Evolutionary conservation across 2,888 invertebrate species (phyloP).

Genomic region (Tuta absoluta): DNA sequence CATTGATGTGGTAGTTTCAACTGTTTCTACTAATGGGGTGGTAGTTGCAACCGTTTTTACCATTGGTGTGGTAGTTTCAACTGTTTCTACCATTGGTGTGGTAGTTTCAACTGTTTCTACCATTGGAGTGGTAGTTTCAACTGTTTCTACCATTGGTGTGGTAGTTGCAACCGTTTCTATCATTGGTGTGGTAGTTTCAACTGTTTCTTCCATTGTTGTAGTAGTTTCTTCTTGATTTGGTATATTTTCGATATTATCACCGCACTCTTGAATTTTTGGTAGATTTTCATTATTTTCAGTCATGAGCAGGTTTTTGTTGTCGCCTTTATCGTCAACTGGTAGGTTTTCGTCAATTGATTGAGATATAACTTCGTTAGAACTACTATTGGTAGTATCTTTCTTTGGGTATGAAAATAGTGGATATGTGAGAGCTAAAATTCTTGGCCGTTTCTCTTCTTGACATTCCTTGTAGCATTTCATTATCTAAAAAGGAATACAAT

Average conservation of each 20-base stretch:
- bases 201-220: constrained; percentile 24
- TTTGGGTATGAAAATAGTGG: constrained; percentile 82
- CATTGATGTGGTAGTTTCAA: constrained; percentile 19
- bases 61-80: too few relatives aligned
- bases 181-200: constrained; percentile 22
- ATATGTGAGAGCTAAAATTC: constrained; percentile 91
- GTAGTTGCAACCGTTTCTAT: constrained; percentile 29
- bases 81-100: too few relatives aligned
- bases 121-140: too few relatives aligned
- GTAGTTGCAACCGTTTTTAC: too few relatives aligned
- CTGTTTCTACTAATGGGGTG: too few relatives aligned
- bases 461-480: constrained; percentile 62
- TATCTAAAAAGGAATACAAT: constrained; percentile 57
- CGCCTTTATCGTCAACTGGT: constrained; percentile 16
- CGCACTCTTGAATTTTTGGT: neutral
- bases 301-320: constrained; percentile 12
- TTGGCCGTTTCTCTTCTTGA: constrained; percentile 69
- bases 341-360: neutral
- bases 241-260: constrained; percentile 1
- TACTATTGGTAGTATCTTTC: constrained; percentile 29
- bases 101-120: constrained; percentile 29
- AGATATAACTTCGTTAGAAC: constrained; percentile 6
- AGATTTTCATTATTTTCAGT: constrained; percentile 22
- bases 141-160: constrained; percentile 12
- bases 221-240: constrained; percentile 19